Evolutionary conservation across 2,797 vertebrate species (phyloP).

Genomic region (Acanthornis magna): DNA sequence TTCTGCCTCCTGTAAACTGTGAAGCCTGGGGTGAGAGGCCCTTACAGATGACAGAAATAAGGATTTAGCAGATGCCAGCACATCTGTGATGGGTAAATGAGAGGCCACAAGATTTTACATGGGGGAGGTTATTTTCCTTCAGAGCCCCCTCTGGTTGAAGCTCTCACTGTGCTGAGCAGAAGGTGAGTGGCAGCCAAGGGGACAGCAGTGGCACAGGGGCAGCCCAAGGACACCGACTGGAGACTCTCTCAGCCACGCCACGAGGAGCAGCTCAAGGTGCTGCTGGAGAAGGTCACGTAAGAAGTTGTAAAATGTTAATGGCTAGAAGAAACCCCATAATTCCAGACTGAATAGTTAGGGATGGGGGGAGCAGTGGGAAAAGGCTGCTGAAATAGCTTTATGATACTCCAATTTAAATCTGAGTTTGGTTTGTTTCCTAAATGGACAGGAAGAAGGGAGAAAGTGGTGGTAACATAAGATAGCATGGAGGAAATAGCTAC

Average conservation of each 20-base stretch:
- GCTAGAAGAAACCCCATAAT: background rate
- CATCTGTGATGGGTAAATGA: background rate
- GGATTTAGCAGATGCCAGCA: background rate
- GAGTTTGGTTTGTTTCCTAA: background rate
- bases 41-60: background rate
- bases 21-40: background rate
- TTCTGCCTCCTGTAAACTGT: background rate
- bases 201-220: background rate
- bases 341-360: background rate
- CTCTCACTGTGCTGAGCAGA: background rate
- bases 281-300: background rate
- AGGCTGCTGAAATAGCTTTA: background rate
- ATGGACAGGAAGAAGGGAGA: background rate
- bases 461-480: background rate
- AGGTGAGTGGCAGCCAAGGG: background rate
- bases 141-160: background rate
- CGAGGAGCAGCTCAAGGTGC: background rate
- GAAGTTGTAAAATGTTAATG: slow-evolving; percentile 11
- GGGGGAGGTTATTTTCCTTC: background rate
- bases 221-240: too few species aligned
- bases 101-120: background rate
- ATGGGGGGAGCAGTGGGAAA: background rate
- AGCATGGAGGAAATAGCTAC: background rate
- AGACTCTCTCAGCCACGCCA: background rate
- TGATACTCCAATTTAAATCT: background rate